These are phyloP conservation scores for Tenthredo scrophulariae DNA, from an alignment of 2,888 invertebrate species.

Conservation along the genomic window DNA sequence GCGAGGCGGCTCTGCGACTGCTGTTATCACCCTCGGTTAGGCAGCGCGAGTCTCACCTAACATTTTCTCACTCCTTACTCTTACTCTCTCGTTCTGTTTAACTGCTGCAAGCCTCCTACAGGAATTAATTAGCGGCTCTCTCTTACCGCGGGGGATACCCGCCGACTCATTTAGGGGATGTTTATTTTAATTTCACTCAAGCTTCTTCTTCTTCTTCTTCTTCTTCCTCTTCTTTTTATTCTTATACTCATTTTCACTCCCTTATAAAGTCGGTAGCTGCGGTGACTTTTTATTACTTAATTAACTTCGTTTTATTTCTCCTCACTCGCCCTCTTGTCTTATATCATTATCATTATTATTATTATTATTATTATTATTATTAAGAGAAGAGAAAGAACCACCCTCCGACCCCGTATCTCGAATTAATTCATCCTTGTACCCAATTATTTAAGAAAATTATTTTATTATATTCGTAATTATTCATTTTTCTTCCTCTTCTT, in stretches of 20 bases:
- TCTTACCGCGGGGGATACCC: conserved; percentile 63
- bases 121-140: conserved; percentile 75
- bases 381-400: not conserved
- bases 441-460: not conserved
- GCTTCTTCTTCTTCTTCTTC: conserved; percentile 53
- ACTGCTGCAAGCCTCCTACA: conserved; percentile 57
- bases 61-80: conserved; percentile 16
- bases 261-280: conserved; percentile 36
- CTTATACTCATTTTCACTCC: conserved; percentile 54
- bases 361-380: not conserved
- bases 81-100: conserved; percentile 70
- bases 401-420: not conserved
- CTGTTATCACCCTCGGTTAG: conserved; percentile 54
- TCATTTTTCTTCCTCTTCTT: not conserved
- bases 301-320: conserved; percentile 35
- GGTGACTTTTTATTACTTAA: conserved; percentile 49
- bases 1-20: conserved; percentile 11
- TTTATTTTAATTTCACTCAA: conserved; percentile 75
- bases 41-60: conserved; percentile 56
- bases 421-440: not conserved
- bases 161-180: conserved; percentile 75
- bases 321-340: not conserved
- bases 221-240: conserved; percentile 54
- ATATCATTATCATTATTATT: not conserved
- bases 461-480: not conserved